A percentile compares a stretch with the other conserved stretches of the same genome.
Conservation (phyloP, 1,140 invertebrate species). For the Drosophila paulistorum region DNA sequence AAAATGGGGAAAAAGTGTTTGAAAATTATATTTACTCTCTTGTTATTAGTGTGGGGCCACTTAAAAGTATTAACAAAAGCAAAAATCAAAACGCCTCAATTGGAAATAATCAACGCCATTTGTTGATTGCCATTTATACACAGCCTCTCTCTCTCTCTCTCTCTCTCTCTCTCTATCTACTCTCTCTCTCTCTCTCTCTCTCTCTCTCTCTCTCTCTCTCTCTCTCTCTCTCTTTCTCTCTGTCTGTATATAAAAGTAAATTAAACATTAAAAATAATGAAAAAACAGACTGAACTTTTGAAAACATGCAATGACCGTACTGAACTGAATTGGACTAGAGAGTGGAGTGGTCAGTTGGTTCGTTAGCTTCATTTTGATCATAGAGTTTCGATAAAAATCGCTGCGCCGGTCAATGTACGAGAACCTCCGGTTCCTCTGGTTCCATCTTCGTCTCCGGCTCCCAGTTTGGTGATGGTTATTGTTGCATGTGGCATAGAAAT, state of each 20-base stretch:
- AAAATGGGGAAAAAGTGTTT: neutral
- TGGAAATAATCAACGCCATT: constrained; percentile 75
- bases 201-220: no score
- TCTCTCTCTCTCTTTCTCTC: neutral
- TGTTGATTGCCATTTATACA: constrained; percentile 47
- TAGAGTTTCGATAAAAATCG: constrained; percentile 74
- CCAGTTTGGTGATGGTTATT: constrained; percentile 26
- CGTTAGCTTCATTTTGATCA: constrained; percentile 57
- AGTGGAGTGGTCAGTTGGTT: constrained; percentile 12
- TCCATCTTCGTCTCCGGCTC: no score
- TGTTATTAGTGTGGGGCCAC: constrained; percentile 31
- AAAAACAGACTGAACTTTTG: constrained; percentile 24
- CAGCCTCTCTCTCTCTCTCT: neutral
- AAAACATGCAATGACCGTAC: constrained; percentile 63
- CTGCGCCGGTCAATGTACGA: constrained; percentile 37
- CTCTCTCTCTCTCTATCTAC: no score
- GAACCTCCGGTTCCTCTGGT: no score
- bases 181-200: no score
- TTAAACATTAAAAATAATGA: constrained; percentile 20
- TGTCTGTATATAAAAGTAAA: constrained; percentile 4
- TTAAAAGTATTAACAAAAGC: constrained; percentile 53
- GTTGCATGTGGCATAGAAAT: constrained; percentile 72
- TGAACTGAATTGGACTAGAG: no score
- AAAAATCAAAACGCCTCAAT: constrained; percentile 63
- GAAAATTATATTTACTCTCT: constrained; percentile 25